Evolutionary conservation across 2,888 invertebrate species (phyloP).

Genomic region (Palloptera scutellata): DNA sequence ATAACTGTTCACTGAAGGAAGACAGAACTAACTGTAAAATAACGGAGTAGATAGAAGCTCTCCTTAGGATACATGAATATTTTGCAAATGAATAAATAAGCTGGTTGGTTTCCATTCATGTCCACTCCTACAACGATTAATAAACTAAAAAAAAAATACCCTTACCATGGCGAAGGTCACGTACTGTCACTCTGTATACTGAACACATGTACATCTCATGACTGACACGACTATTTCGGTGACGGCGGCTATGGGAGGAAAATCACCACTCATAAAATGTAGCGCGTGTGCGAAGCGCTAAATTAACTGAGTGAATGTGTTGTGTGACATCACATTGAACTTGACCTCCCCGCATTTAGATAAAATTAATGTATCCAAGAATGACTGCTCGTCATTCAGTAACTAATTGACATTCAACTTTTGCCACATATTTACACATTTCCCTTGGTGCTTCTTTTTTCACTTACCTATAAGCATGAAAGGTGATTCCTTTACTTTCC

Average conservation of each 20-base stretch:
- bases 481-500: constrained; percentile 77
- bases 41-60: too few species aligned
- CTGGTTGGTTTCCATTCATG: background rate
- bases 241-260: background rate
- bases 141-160: background rate
- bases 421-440: background rate
- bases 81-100: background rate
- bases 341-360: too few species aligned
- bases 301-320: background rate
- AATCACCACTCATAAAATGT: background rate
- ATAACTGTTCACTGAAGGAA: too few species aligned
- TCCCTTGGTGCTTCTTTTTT: too few species aligned
- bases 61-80: background rate
- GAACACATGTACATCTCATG: background rate
- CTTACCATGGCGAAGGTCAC: constrained; percentile 23
- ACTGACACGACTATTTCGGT: background rate
- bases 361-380: background rate
- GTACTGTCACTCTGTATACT: background rate
- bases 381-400: background rate
- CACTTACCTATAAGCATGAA: constrained; percentile 76
- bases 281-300: constrained; percentile 13
- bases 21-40: too few species aligned
- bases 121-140: background rate
- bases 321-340: background rate
- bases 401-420: background rate